Evolutionary conservation across 2,113 vertebrate species (phyloP).

Genomic region (Phoxinus phoxinus): DNA sequence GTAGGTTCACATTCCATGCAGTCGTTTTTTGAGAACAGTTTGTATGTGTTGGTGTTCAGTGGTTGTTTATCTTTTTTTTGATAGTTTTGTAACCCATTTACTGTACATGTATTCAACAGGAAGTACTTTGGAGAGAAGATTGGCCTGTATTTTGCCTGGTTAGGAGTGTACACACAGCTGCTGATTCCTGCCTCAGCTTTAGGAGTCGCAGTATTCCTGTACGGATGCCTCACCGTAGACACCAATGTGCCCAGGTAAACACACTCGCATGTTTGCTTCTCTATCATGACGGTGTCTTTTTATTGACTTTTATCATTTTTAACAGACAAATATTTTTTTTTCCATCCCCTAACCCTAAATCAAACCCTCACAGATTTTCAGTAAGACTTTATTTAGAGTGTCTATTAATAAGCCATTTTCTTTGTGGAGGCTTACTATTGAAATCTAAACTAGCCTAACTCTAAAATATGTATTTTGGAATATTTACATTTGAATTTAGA

Average conservation of each 20-base stretch:
- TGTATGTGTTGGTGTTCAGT: neutral
- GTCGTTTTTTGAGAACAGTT: neutral
- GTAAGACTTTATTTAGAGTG: neutral
- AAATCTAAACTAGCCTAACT: neutral
- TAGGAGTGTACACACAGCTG: slow-evolving; percentile 95
- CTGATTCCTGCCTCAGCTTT: slow-evolving; percentile 94
- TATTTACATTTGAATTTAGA: neutral
- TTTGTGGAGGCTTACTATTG: neutral
- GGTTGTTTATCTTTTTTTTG: neutral
- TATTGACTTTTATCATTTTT: neutral
- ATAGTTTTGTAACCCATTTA: neutral
- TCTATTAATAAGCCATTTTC: neutral
- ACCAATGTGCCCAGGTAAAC: slow-evolving; percentile 91
- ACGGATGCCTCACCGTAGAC: slow-evolving; percentile 92
- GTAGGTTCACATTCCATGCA: neutral
- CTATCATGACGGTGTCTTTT: neutral
- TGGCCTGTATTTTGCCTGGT: slow-evolving; percentile 97
- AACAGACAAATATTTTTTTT: neutral
- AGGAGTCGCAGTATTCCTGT: slow-evolving; percentile 95
- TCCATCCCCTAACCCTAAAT: neutral
- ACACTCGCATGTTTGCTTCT: neutral
- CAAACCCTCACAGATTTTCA: neutral
- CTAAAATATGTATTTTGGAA: neutral
- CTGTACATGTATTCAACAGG: slow-evolving; percentile 74
- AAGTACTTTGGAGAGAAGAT: slow-evolving; percentile 99